A percentile compares a stretch with the other conserved stretches of the same genome.
Conservation (phyloP, 2,113 vertebrate species). For the Raja brachyura region DNA sequence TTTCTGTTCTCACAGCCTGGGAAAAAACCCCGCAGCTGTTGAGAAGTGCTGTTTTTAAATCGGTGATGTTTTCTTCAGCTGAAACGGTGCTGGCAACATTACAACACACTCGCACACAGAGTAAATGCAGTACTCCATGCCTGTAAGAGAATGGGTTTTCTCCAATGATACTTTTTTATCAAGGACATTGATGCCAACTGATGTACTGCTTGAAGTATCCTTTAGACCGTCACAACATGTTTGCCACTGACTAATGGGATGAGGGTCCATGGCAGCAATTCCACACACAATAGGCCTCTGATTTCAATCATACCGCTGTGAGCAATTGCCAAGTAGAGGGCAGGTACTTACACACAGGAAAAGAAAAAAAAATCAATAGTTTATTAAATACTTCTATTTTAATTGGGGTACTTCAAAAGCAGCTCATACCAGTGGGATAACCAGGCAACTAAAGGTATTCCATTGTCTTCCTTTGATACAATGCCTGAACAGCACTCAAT, state of each 20-base stretch:
- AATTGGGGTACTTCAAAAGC: not conserved
- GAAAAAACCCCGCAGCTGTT: conserved; percentile 32
- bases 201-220: conserved; percentile 1
- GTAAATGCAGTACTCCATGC: not conserved
- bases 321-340: conserved; percentile 2
- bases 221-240: not conserved
- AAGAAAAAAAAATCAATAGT: not conserved
- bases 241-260: not conserved
- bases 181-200: not conserved
- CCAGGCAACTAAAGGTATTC: not conserved
- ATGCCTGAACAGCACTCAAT: not conserved
- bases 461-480: not conserved
- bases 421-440: not conserved
- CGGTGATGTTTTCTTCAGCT: not conserved
- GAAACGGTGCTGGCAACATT: not conserved
- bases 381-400: not conserved
- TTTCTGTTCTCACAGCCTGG: conserved; percentile 14
- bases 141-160: not conserved
- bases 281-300: not conserved
- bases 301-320: not conserved
- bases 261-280: not conserved
- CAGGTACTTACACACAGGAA: not conserved
- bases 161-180: not conserved
- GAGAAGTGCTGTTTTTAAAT: conserved; percentile 32
- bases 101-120: not conserved